Evolutionary conservation across 2,113 vertebrate genomes (phyloP).

Genomic region (Corythornis vintsioides): DNA sequence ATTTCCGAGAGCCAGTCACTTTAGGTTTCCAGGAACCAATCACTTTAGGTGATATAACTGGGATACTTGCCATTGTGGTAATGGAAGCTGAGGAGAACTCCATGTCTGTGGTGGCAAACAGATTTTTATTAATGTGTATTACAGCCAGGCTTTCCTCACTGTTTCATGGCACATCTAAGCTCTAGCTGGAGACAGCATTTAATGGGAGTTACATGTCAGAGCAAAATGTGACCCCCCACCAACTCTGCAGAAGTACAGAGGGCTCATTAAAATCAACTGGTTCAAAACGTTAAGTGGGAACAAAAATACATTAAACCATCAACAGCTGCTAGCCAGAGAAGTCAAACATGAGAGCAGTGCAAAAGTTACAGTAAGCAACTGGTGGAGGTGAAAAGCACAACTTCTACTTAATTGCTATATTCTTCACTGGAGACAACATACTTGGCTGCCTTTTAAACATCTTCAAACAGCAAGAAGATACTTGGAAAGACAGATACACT

Average conservation of each 20-base stretch:
- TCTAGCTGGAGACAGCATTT: constrained; percentile 45
- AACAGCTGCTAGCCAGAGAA: constrained; percentile 20
- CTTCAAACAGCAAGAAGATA: background rate
- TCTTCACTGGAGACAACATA: constrained; percentile 31
- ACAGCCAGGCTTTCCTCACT: constrained; percentile 42
- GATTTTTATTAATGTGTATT: constrained; percentile 83
- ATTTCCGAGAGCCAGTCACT: constrained; percentile 95
- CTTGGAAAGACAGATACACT: constrained; percentile 32
- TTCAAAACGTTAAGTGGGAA: constrained; percentile 5
- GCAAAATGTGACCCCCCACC: background rate
- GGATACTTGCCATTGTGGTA: constrained; percentile 92
- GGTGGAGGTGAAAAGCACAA: constrained; percentile 19
- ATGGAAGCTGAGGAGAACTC: constrained; percentile 91
- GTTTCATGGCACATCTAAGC: constrained; percentile 62
- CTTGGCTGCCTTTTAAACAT: constrained; percentile 33
- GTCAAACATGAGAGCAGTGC: constrained; percentile 26
- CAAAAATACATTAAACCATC: constrained; percentile 25
- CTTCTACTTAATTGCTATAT: background rate
- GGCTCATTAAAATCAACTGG: constrained; percentile 25
- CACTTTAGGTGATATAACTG: constrained; percentile 93
- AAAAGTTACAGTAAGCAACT: constrained; percentile 42
- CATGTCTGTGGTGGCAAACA: constrained; percentile 99
- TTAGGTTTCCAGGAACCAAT: constrained; percentile 95
- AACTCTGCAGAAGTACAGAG: background rate
- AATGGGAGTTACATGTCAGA: constrained; percentile 27